Conservation (phyloP, 2,888 invertebrate genomes). For the Apotomis capreana region DNA sequence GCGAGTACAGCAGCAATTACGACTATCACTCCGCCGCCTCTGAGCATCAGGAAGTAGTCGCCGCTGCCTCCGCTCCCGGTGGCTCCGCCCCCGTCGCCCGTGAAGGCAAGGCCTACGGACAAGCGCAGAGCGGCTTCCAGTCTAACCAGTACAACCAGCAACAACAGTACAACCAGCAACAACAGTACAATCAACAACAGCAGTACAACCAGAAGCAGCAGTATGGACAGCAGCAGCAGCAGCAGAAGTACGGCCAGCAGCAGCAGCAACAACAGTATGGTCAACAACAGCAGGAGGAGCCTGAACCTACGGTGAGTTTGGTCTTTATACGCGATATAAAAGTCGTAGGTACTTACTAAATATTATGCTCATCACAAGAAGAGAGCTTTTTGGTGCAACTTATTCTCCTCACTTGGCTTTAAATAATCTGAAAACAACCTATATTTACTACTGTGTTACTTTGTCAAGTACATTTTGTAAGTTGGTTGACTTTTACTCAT, state of each 20-base stretch:
- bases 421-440: too few relatives aligned
- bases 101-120: constrained; percentile 54
- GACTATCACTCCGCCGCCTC: constrained; percentile 46
- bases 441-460: too few relatives aligned
- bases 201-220: constrained; percentile 40
- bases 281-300: constrained; percentile 53
- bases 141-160: constrained; percentile 41
- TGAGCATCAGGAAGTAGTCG: constrained; percentile 41
- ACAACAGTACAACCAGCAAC: constrained; percentile 39
- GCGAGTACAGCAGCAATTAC: constrained; percentile 48
- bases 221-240: constrained; percentile 36
- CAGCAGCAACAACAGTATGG: constrained; percentile 29
- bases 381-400: too few relatives aligned
- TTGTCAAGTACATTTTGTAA: too few relatives aligned
- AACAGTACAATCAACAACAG: constrained; percentile 40
- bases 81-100: constrained; percentile 50
- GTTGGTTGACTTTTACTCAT: too few relatives aligned
- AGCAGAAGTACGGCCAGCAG: constrained; percentile 2
- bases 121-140: constrained; percentile 46
- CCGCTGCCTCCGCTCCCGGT: constrained; percentile 47
- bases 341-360: too few relatives aligned
- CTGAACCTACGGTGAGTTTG: constrained; percentile 73
- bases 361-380: too few relatives aligned
- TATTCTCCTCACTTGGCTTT: too few relatives aligned
- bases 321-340: background rate